phyloP scores from a whole-genome alignment of 2,113 vertebrate species.

The Anarhynchus alexandrinus region DNA sequence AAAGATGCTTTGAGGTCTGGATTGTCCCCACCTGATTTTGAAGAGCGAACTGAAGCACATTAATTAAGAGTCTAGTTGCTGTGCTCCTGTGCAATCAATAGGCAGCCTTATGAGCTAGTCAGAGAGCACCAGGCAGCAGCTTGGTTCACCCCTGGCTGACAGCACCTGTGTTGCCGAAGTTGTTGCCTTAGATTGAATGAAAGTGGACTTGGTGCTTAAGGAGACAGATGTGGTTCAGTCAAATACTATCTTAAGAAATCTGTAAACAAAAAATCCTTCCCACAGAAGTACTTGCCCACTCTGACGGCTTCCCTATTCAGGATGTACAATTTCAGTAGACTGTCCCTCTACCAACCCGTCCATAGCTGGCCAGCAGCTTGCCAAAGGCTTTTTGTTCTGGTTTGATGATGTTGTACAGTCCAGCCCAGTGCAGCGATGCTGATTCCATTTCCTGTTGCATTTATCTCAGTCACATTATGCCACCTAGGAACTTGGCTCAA shows the following conservation, averaged over 20 bases:
- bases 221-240: not conserved
- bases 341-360: not conserved
- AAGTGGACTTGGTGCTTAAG: not conserved
- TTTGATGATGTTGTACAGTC: not conserved
- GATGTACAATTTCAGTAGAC: not conserved
- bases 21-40: not conserved
- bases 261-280: not conserved
- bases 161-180: not conserved
- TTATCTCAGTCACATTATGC: not conserved
- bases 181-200: not conserved
- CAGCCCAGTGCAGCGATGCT: not conserved
- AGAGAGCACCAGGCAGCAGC: not conserved
- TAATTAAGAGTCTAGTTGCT: not conserved
- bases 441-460: not conserved
- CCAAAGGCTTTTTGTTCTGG: not conserved
- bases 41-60: not conserved
- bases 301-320: not conserved
- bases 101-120: not conserved
- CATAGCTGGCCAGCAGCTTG: not conserved
- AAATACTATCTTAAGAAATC: not conserved
- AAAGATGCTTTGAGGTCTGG: not conserved
- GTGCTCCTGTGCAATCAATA: not conserved
- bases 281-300: not conserved
- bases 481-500: not conserved
- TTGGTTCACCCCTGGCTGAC: not conserved